These are phyloP conservation scores for Norana najaformis DNA, from an alignment of 2,888 invertebrate genomes.

Conservation along the genomic window DNA sequence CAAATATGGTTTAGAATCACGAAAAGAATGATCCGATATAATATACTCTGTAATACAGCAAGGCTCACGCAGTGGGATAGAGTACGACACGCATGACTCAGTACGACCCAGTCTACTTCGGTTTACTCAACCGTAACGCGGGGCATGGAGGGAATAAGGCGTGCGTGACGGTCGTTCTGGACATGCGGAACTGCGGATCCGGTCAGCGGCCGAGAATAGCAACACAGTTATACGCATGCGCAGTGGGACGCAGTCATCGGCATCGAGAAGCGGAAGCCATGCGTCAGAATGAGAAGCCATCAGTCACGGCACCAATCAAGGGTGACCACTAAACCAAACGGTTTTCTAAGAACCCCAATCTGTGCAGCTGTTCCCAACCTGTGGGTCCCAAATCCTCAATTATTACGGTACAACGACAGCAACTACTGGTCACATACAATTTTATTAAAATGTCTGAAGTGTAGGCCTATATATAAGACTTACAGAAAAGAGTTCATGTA, in stretches of 20 bases:
- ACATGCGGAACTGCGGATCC: not conserved
- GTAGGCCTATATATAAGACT: too few relatives aligned
- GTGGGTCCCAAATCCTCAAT: not conserved
- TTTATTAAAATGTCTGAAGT: too few relatives aligned
- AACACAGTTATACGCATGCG: constrained; percentile 13
- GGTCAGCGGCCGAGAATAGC: constrained; percentile 6
- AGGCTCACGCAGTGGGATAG: not conserved
- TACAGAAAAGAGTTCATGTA: too few relatives aligned
- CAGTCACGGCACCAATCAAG: too few relatives aligned
- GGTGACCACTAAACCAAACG: too few relatives aligned
- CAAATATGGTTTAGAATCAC: too few relatives aligned
- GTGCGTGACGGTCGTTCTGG: not conserved
- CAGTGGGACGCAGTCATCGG: not conserved
- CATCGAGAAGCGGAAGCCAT: not conserved
- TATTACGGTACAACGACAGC: too few relatives aligned
- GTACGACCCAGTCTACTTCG: not conserved
- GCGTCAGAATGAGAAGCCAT: constrained; percentile 3
- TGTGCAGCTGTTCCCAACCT: too few relatives aligned
- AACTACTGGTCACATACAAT: too few relatives aligned
- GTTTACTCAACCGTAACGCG: not conserved
- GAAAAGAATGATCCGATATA: too few relatives aligned
- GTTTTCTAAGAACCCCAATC: not conserved
- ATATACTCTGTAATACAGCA: not conserved
- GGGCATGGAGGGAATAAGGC: not conserved
- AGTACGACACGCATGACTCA: not conserved